phyloP scores from a whole-genome alignment of 2,888 invertebrate species.

The Protonemura montana region DNA sequence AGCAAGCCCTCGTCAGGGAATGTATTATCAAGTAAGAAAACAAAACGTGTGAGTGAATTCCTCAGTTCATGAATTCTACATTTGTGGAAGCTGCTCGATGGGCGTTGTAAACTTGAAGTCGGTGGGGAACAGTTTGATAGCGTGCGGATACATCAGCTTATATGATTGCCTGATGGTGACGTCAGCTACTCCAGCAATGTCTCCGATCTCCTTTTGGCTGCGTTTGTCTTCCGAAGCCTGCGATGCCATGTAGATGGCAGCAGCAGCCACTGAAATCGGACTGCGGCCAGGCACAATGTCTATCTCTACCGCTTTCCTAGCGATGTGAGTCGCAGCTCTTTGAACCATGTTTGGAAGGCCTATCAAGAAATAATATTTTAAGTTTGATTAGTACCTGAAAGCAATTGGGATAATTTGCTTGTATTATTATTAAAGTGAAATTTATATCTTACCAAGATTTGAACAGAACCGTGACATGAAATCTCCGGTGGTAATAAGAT shows the following conservation, averaged over 20 bases:
- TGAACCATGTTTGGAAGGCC: constrained; percentile 87
- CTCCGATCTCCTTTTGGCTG: constrained; percentile 97
- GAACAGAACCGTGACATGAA: constrained; percentile 99
- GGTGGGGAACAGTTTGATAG: constrained; percentile 90
- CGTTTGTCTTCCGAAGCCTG: constrained; percentile 94
- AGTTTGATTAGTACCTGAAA: too few species aligned
- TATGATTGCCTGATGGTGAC: constrained; percentile 97
- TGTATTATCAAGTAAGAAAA: background rate
- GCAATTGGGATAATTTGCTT: too few species aligned
- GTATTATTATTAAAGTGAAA: background rate
- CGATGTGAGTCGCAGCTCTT: constrained; percentile 95
- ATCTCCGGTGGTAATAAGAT: constrained; percentile 97
- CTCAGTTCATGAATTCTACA: constrained; percentile 60
- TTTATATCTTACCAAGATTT: constrained; percentile 69
- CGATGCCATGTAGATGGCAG: constrained; percentile 99
- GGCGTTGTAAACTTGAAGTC: constrained; percentile 96
- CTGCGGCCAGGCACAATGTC: constrained; percentile 98
- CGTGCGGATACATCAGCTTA: constrained; percentile 95
- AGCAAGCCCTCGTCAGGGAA: background rate
- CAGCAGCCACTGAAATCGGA: constrained; percentile 98
- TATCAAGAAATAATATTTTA: constrained; percentile 43
- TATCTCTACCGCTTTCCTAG: constrained; percentile 93
- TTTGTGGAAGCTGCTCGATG: constrained; percentile 91
- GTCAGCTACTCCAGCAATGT: constrained; percentile 97
- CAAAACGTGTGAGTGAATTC: background rate